phyloP scores from a whole-genome alignment of 2,888 invertebrate species.

The Ennomos erosarius region DNA sequence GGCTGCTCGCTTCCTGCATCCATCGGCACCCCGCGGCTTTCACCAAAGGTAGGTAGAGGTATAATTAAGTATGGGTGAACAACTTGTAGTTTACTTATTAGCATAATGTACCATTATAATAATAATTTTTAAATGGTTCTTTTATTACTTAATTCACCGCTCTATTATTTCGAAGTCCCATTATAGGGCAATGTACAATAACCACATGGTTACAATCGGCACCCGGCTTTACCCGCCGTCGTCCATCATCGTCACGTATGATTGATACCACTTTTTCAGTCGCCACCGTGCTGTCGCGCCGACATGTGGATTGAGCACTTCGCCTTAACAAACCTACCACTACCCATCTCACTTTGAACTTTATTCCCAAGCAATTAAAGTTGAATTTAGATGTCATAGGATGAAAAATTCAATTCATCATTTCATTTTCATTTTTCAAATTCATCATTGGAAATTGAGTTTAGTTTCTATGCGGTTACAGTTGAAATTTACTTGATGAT shows the following conservation, averaged over 20 bases:
- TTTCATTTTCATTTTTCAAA: too few relatives aligned
- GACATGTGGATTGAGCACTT: slow-evolving; percentile 56
- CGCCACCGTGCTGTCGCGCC: slow-evolving; percentile 52
- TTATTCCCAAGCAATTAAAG: not conserved
- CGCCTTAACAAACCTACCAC: slow-evolving; percentile 49
- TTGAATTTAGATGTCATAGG: slow-evolving; percentile 8
- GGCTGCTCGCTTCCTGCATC: too few relatives aligned
- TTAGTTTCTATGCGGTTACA: slow-evolving; percentile 23
- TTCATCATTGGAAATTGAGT: slow-evolving; percentile 18
- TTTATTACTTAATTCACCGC: slow-evolving; percentile 1
- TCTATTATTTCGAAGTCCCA: slow-evolving; percentile 16
- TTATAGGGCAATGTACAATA: slow-evolving; percentile 38
- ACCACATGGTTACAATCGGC: slow-evolving; percentile 36
- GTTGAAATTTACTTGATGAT: slow-evolving; percentile 30
- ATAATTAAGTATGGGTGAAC: too few relatives aligned
- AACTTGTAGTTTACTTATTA: not conserved
- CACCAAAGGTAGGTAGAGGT: too few relatives aligned
- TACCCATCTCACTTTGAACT: slow-evolving; percentile 16
- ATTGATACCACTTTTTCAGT: slow-evolving; percentile 78
- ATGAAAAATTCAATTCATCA: slow-evolving; percentile 34
- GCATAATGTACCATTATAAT: too few relatives aligned
- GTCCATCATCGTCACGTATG: slow-evolving; percentile 77
- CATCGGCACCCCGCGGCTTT: too few relatives aligned
- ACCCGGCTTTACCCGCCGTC: slow-evolving; percentile 43
- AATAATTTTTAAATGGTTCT: not conserved